A percentile compares a stretch with the other conserved stretches of the same genome.
Conservation (phyloP, 2,113 vertebrate genomes). For the Proterorhinus semilunaris region DNA sequence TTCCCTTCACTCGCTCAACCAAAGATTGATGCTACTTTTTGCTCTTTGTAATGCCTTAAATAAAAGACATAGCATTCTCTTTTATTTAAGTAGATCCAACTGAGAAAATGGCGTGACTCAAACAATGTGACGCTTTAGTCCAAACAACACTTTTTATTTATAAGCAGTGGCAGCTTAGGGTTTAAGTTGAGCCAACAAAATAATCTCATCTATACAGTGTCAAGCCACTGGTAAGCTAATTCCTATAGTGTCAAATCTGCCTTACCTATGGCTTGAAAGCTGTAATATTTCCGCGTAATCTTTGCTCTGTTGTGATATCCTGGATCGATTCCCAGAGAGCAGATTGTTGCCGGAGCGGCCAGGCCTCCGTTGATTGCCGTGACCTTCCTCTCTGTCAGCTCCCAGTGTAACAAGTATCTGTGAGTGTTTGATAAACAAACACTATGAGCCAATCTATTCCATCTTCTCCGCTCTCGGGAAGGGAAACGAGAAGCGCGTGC, state of each 20-base stretch:
- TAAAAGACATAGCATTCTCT: neutral
- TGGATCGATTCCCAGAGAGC: slow-evolving; percentile 3
- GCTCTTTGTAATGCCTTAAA: neutral
- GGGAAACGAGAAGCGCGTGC: neutral
- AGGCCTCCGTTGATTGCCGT: neutral
- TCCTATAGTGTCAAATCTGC: too few species aligned
- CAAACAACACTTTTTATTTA: neutral
- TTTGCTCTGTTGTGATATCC: neutral
- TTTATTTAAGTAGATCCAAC: neutral
- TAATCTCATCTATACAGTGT: neutral
- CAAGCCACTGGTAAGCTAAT: too few species aligned
- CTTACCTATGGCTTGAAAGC: too few species aligned
- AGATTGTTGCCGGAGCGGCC: slow-evolving; percentile 7
- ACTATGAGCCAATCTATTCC: neutral
- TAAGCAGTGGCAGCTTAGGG: neutral
- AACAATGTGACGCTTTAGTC: neutral
- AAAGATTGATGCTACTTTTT: neutral
- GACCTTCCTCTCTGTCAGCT: slow-evolving; percentile 7
- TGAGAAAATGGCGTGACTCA: neutral
- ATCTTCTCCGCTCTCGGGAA: neutral
- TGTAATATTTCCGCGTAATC: neutral
- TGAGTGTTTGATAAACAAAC: neutral
- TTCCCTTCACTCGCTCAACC: neutral
- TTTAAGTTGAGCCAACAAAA: neutral
- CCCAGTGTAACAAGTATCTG: neutral